phyloP scores from a whole-genome alignment of 2,888 invertebrate genomes.

The Flexamia atlantica region DNA sequence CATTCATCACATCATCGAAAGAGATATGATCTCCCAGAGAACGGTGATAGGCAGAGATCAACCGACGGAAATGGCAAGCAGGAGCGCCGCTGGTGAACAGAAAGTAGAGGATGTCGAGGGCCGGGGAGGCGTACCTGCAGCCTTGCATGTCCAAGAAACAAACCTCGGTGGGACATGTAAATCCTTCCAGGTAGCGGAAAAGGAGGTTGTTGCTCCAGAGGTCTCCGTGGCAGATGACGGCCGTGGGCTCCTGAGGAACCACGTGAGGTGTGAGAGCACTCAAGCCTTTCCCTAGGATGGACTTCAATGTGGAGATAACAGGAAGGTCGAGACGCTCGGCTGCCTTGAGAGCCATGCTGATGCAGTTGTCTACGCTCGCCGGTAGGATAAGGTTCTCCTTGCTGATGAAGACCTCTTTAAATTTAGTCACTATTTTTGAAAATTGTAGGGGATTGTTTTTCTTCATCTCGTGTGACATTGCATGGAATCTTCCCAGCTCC shows the following conservation, averaged over 20 bases:
- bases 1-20: conserved; percentile 58
- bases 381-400: conserved; percentile 66
- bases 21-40: conserved; percentile 65
- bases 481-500: conserved; percentile 70
- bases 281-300: conserved; percentile 65
- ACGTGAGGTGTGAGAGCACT: conserved; percentile 63
- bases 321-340: conserved; percentile 62
- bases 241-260: conserved; percentile 66
- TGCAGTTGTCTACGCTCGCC: conserved; percentile 67
- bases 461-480: conserved; percentile 69
- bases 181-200: conserved; percentile 63
- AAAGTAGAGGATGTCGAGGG: conserved; percentile 69
- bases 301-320: conserved; percentile 65
- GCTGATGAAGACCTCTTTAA: conserved; percentile 65
- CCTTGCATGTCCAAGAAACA: conserved; percentile 70
- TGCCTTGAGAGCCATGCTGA: conserved; percentile 66
- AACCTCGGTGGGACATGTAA: conserved; percentile 60
- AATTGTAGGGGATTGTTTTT: conserved; percentile 64
- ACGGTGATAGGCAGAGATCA: conserved; percentile 70
- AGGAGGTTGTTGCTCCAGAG: conserved; percentile 69
- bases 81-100: conserved; percentile 69
- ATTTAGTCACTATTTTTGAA: conserved; percentile 33
- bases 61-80: conserved; percentile 67
- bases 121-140: conserved; percentile 69
- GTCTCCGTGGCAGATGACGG: conserved; percentile 69